phyloP scores from a whole-genome alignment of 1,140 invertebrate species.

The Rhizoglyphus robini region DNA sequence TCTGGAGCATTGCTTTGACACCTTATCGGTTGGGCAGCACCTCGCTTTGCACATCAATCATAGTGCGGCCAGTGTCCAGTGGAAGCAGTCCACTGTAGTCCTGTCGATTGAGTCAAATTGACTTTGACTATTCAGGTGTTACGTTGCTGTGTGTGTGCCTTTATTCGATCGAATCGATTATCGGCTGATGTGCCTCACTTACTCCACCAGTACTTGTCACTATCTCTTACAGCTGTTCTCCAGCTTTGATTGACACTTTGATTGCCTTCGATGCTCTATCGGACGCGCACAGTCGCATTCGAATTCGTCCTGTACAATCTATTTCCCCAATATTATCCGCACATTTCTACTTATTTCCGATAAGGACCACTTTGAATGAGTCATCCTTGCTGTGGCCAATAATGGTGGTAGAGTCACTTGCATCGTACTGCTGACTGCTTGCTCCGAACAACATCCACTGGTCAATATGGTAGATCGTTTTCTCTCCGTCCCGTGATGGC shows the following conservation, averaged over 20 bases:
- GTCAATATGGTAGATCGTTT: too few species aligned
- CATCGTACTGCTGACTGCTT: too few species aligned
- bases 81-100: not conserved
- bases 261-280: not conserved
- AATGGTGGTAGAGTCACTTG: too few species aligned
- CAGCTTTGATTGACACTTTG: slow-evolving; percentile 2
- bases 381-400: too few species aligned
- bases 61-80: not conserved
- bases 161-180: slow-evolving; percentile 11
- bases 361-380: too few species aligned
- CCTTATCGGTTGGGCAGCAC: not conserved
- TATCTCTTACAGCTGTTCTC: not conserved
- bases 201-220: not conserved
- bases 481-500: too few species aligned
- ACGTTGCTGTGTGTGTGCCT: not conserved
- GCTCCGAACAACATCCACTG: too few species aligned
- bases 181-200: not conserved
- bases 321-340: not conserved
- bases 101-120: not conserved
- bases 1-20: not conserved
- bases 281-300: too few species aligned
- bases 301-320: too few species aligned
- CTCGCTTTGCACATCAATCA: slow-evolving; percentile 1
- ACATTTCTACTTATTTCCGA: too few species aligned
- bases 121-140: slow-evolving; percentile 7